Evolutionary conservation across 2,888 invertebrate genomes (phyloP), one percentile per base, ranked within the genome.

Genomic region (Eristalis intricaria): DNA sequence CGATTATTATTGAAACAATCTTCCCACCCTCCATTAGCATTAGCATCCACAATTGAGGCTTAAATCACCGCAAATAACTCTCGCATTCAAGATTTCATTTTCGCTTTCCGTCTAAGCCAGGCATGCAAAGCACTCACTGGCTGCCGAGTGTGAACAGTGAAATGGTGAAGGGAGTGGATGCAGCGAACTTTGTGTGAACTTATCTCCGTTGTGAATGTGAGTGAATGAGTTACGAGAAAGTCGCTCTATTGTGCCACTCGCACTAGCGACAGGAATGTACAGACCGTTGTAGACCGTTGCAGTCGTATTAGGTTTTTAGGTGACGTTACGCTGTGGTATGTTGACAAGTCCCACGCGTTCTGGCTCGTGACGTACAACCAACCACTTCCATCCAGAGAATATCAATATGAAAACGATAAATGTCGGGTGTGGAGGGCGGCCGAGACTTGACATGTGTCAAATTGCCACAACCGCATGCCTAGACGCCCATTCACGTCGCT

Each of bases 21-120:
- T 76, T 87, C 84, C 83, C 86, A 86, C 82, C 86, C 83, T 86
- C 78, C 75, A 86, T 83, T 78, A 86, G 74, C 70, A 78, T 79
- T 86, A 82, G 68, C 75, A 83, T 84, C 79, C 22, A 58, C 82
- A 86, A 86, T 82, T 71, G 87, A 68, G 73, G 68, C 60, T 70
- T 75, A 83, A 78, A 70, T 73, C 73, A 63, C 65, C 65, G 68
- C 19, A 74, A 50, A 77, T 81, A 76, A 66, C 56, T 65, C 29
- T 35, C 61, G 58, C 65, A 75, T 78, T 83, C 65, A 19, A 76
- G 79, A 69, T 76, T 84, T 78, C 75, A 66, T 61, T 87, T 87
- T 87, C 87, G 32, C 68, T 87, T 60, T 40, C 65, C 60, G 68
- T 23, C 71, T 66, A 74, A 50, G 50, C 19, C 19, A 8, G 50